A percentile compares a stretch with the other conserved stretches of the same genome.
Evolutionary conservation across 2,797 vertebrate genomes (phyloP).

Genomic region (Pterois miles): DNA sequence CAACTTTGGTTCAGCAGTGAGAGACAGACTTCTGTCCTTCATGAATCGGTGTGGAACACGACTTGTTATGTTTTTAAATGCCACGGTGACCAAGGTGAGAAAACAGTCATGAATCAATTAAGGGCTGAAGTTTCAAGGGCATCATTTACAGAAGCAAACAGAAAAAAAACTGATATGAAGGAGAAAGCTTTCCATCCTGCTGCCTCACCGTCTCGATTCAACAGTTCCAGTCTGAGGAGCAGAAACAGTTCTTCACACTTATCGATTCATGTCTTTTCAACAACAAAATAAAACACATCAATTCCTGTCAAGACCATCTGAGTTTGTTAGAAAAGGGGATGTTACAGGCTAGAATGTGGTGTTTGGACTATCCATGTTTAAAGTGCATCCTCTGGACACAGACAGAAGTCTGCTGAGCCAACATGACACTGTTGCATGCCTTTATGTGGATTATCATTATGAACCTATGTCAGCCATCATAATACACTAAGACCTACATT

Average conservation of each 20-base stretch:
- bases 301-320: not conserved
- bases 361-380: not conserved
- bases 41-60: not conserved
- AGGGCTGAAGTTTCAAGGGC: slow-evolving; percentile 23
- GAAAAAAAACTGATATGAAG: slow-evolving; percentile 21
- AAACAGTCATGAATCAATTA: slow-evolving; percentile 17
- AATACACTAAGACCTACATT: not conserved
- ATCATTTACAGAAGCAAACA: not conserved
- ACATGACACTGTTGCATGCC: not conserved
- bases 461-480: not conserved
- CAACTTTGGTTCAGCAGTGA: not conserved
- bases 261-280: not conserved
- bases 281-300: not conserved
- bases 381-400: not conserved
- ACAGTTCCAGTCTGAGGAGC: slow-evolving; percentile 17
- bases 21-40: not conserved
- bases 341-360: not conserved
- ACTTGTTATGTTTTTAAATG: slow-evolving; percentile 2
- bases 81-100: slow-evolving; percentile 10
- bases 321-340: not conserved
- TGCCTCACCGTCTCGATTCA: not conserved
- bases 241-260: not conserved
- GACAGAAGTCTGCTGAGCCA: not conserved
- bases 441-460: not conserved
- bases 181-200: slow-evolving; percentile 21